Conservation (phyloP, 2,797 vertebrate species). For the Acanthurus leucopareius region DNA sequence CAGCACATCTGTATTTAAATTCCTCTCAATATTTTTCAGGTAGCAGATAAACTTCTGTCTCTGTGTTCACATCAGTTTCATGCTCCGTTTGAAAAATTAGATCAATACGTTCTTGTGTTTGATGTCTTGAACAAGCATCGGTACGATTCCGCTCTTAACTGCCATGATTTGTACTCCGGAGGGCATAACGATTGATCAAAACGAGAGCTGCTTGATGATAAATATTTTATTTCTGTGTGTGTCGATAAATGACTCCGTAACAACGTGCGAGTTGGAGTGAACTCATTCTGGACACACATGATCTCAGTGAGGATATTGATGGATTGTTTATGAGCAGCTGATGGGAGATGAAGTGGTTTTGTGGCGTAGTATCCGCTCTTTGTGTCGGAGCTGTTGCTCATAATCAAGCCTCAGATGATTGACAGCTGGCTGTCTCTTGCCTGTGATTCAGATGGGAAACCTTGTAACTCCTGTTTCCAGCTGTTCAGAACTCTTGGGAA, state of each 20-base stretch:
- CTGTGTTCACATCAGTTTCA: slow-evolving; percentile 4
- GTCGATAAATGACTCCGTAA: slow-evolving; percentile 55
- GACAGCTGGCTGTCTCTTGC: slow-evolving; percentile 50
- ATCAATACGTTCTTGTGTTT: slow-evolving; percentile 51
- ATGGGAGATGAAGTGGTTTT: slow-evolving; percentile 73
- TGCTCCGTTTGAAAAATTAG: neutral
- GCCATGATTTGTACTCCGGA: slow-evolving; percentile 61
- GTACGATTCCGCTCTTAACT: slow-evolving; percentile 55
- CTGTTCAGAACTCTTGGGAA: neutral
- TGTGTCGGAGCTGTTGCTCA: slow-evolving; percentile 45
- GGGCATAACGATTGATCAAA: slow-evolving; percentile 66
- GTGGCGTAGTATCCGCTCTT: slow-evolving; percentile 50
- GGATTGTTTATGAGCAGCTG: slow-evolving; percentile 70
- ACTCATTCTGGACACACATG: slow-evolving; percentile 38
- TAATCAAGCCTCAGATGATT: slow-evolving; percentile 65
- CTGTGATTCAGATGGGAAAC: slow-evolving; percentile 16
- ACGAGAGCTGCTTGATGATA: slow-evolving; percentile 60
- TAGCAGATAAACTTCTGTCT: slow-evolving; percentile 10
- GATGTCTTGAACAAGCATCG: slow-evolving; percentile 53
- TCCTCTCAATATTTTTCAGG: neutral
- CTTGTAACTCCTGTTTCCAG: neutral
- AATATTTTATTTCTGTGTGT: slow-evolving; percentile 63
- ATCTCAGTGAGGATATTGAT: slow-evolving; percentile 58
- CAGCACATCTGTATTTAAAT: neutral
- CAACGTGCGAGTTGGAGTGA: slow-evolving; percentile 22